Evolutionary conservation across 2,888 invertebrate genomes (phyloP), one percentile per base, ranked within the genome.

Genomic region (Pandemis corylana): DNA sequence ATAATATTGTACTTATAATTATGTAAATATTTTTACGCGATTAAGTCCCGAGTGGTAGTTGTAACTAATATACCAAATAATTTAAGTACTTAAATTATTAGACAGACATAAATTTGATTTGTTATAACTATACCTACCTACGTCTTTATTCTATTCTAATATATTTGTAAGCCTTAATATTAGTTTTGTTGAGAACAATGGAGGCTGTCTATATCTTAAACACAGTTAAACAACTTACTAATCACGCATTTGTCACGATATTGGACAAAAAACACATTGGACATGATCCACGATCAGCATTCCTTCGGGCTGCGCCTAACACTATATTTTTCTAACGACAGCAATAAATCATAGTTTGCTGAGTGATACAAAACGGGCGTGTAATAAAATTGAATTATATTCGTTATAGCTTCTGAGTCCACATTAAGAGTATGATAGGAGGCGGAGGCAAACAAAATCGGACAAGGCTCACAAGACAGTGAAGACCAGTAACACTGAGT

Each of bases 291-390:
- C 68, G 7, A 42, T 44, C 74, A 6, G n/a, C 74, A 74, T 74
- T 74, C 74, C 69, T 51, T 7, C 65, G n/a, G 28, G 12, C 59
- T 65, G 44, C 0, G 49, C n/a, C 53, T 71, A 28, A 63, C 53
- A 56, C 71, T 70, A 68, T 68, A 66, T 73, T 73, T 73, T 70
- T 70, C 66, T 67, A 70, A 70, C 68, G 56, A 68, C 62, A 66
- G 61, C 62, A 46, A 76, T 77, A 72, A 77, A 77, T 76, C 77
- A 77, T 71, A 15, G 49, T 56, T 68, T n/a, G 68, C 72, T 68
- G 68, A 76, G 72, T 71, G 66, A 63, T 67, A 71, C 62, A 68
- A 70, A 70, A 68, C 44, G 49, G 49, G 63, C 41, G 12, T 56
- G 42, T 66, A 76, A 71, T 71, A 67, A 71, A 67, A 73, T 68